Base-by-base conservation (phyloP, 2,113 vertebrate genomes). In the Cisticola juncidis region DNA sequence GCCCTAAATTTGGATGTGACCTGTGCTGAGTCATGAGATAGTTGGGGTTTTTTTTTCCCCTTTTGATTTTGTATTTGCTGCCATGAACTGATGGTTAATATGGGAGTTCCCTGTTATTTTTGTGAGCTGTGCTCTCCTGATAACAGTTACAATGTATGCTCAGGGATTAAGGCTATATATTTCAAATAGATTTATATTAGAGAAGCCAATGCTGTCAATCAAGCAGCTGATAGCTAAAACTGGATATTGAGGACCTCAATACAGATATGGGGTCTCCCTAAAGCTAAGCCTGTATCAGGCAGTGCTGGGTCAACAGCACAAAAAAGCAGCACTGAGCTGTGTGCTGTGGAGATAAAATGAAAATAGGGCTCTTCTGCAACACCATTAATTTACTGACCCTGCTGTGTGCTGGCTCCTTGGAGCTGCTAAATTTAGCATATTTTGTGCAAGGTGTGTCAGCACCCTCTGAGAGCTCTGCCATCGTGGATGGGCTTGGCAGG, bases 401-500 rank as follows among this genome's bases (percentile, higher is more conserved):
- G 24, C 69, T 57, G 2, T 16, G 6, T 28, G 16, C 50, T 22
- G 22, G 19, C 5, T 24, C 28, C 40, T 56, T 15, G 25, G 69
- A 54, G 25, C 60, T 78, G 35, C 24, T 54, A 5, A 29, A 74
- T 68, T 50, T 21, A 28, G 25, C 5, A 5, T 42, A 4, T 78
- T 65, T 35, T 82, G 22, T 29, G 61, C 47, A 36, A 78, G 74
- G 28, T 53, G 45, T 66, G 17, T 58, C 80, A 74, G 26, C 24
- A 7, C 12, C 35, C 47, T 24, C 1, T 3, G 70, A 66, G 60
- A 78, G 26, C 69, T 53, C 40, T 50, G 47, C 33, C 24, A 0
- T 14, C 0, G 0, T 36, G 66, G 53, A 66, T 36, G 38, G 54
- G 35, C 38, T 68, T 2, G 44, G n/a, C 28, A 54, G 42, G 51